Conservation (phyloP, 2,797 vertebrate species). For the Cottoperca gobio region DNA sequence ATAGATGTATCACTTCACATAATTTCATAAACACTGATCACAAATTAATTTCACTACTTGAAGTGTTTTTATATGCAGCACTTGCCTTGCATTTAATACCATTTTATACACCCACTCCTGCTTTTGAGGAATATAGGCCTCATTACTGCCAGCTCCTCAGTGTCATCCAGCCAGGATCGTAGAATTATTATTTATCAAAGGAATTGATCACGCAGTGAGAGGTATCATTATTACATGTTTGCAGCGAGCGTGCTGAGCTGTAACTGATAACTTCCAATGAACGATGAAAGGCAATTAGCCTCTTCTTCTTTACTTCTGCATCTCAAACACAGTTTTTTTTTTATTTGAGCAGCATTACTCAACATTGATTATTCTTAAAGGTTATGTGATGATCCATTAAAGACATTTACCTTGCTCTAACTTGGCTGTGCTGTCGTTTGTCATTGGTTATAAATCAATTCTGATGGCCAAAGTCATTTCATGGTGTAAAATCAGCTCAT, state of each 20-base stretch:
- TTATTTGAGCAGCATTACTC: slow-evolving; percentile 20
- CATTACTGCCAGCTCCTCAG: slow-evolving; percentile 40
- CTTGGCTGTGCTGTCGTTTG: neutral
- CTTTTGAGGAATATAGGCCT: slow-evolving; percentile 24
- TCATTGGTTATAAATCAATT: slow-evolving; percentile 50
- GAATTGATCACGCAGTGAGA: slow-evolving; percentile 47
- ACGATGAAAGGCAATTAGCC: slow-evolving; percentile 64
- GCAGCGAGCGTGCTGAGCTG: slow-evolving; percentile 44
- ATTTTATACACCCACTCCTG: slow-evolving; percentile 17
- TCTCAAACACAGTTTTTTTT: slow-evolving; percentile 8
- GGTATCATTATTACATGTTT: slow-evolving; percentile 51
- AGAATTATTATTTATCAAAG: slow-evolving; percentile 53
- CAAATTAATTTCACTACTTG: slow-evolving; percentile 4
- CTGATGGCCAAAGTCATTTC: slow-evolving; percentile 9
- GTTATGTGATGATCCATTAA: slow-evolving; percentile 39
- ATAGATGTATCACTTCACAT: slow-evolving; percentile 11
- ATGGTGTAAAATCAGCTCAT: slow-evolving; percentile 25
- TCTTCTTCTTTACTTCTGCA: slow-evolving; percentile 10
- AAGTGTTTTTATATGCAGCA: slow-evolving; percentile 17
- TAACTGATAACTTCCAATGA: slow-evolving; percentile 52
- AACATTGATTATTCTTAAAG: slow-evolving; percentile 37
- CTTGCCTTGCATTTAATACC: slow-evolving; percentile 14
- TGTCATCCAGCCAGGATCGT: slow-evolving; percentile 14
- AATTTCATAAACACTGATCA: slow-evolving; percentile 21
- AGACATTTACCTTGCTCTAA: slow-evolving; percentile 35